Percentiles rank a stretch among this genome's conserved stretches.
Evolutionary conservation across 2,113 vertebrate genomes (phyloP).

Genomic region (Epinephelus lanceolatus): DNA sequence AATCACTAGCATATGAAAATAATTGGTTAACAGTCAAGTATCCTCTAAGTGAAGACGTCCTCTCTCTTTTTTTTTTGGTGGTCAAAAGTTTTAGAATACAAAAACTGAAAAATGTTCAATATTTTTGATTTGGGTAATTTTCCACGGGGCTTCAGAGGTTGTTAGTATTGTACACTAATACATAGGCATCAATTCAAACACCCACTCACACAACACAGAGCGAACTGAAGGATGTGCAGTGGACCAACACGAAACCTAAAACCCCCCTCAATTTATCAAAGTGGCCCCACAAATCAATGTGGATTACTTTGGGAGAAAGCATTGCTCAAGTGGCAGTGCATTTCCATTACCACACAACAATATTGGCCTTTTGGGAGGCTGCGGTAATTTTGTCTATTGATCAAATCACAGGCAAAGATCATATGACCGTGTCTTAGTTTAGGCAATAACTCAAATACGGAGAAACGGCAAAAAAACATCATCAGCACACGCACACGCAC

Average conservation of each 20-base stretch:
- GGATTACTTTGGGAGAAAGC: constrained; percentile 82
- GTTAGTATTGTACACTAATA: constrained; percentile 15
- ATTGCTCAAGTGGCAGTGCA: constrained; percentile 70
- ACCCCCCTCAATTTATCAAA: constrained; percentile 84
- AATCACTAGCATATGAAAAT: constrained; percentile 52
- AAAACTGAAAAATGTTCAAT: not conserved
- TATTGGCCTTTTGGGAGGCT: constrained; percentile 77
- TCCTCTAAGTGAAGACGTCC: not conserved
- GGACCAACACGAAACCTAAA: constrained; percentile 67
- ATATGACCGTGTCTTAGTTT: constrained; percentile 59
- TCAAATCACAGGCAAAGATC: constrained; percentile 74
- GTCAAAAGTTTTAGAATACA: not conserved
- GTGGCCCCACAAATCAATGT: constrained; percentile 83
- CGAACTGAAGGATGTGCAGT: constrained; percentile 28
- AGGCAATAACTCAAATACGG: constrained; percentile 62
- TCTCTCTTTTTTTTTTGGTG: not conserved
- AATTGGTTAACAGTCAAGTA: not conserved
- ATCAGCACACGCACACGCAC: constrained; percentile 21
- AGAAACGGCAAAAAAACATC: constrained; percentile 49
- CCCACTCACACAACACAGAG: constrained; percentile 36
- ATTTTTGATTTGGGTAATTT: not conserved
- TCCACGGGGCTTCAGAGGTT: not conserved
- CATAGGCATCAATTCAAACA: constrained; percentile 34
- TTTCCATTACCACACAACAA: constrained; percentile 81
- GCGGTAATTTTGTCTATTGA: constrained; percentile 81